Conservation (phyloP, 2,797 vertebrate species). For the Hydrocynus forskahlii region DNA sequence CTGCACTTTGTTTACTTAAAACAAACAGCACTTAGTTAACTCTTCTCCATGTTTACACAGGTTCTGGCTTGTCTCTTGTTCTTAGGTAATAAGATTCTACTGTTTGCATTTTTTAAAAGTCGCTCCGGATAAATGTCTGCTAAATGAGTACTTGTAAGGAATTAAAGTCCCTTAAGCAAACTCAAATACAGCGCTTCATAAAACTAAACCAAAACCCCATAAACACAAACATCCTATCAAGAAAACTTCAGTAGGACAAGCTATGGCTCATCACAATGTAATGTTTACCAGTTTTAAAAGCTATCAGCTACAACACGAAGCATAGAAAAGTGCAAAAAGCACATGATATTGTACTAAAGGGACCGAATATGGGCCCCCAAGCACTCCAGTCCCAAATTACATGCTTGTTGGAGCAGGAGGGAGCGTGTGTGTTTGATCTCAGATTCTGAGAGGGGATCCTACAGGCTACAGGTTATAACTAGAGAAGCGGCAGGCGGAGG, state of each 20-base stretch:
- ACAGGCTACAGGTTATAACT: conserved; percentile 41
- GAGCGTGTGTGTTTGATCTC: conserved; percentile 2
- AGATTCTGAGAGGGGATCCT: conserved; percentile 46
- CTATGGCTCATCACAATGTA: not conserved
- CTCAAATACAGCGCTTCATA: not conserved
- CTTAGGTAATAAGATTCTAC: too few relatives aligned
- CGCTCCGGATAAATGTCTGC: too few relatives aligned
- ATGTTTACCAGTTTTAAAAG: not conserved
- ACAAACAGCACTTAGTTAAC: too few relatives aligned
- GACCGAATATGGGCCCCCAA: not conserved
- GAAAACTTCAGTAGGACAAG: not conserved
- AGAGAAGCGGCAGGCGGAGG: conserved; percentile 25
- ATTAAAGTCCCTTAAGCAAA: too few relatives aligned
- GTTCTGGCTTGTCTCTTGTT: too few relatives aligned
- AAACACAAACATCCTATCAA: not conserved
- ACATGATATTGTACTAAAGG: conserved; percentile 4
- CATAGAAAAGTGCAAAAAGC: conserved; percentile 1
- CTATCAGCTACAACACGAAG: conserved; percentile 1
- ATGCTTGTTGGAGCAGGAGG: conserved; percentile 31
- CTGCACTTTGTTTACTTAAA: too few relatives aligned
- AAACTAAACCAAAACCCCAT: not conserved
- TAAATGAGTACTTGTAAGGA: too few relatives aligned
- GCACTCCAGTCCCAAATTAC: conserved; percentile 34
- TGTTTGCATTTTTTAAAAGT: too few relatives aligned
- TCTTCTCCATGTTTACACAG: too few relatives aligned